Evolutionary conservation across 2,113 vertebrate species (phyloP), one percentile per base, ranked within the genome.

Genomic region (Forbesichthys agassizii): DNA sequence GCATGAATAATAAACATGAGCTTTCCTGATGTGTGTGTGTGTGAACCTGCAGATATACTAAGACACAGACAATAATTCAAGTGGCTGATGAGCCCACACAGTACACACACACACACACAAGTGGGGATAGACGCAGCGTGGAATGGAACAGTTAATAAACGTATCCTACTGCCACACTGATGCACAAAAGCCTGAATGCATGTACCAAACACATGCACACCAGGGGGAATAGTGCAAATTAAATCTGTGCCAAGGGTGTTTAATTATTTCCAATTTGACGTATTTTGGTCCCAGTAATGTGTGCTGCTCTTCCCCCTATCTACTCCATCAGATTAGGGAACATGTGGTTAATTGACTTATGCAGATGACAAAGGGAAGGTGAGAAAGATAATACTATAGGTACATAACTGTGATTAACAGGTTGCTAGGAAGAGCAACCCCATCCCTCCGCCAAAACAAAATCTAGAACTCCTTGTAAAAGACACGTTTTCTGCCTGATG

Each of bases 111-210:
- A 42, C 36, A 42, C 36, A 42, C 27, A 27, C 27, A 27, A 27
- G 27, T 27, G 27, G 4, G 36, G 36, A 42, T 42, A 42, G 4
- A 53, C 88, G 54, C 89, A 85, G 84, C 64, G 54, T 83, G 90
- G 71, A 85, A 86, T 16, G 16, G 81, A 88, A 53, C 69, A 89
- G 85, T 92, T 92, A 90, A 92, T 93, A 92, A 92, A 89, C 73
- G 76, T 77, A 89, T 80, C 73, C 80, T 64, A 79, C 86, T 82
- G 86, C 86, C 78, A 72, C 80, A 77, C 67, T 65, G 69, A 84
- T 61, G 79, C 77, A 84, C 86, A 84, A 74, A 75, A 79, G 65
- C 75, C 74, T 47, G 68, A 79, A 78, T 74, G 67, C 79, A 81
- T 36, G 65, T 27, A 64, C 55, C 62, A 47, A 70, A 57, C 75